Base-by-base conservation (phyloP, 1,140 invertebrate species). In the Drosophila pallidifrons region DNA sequence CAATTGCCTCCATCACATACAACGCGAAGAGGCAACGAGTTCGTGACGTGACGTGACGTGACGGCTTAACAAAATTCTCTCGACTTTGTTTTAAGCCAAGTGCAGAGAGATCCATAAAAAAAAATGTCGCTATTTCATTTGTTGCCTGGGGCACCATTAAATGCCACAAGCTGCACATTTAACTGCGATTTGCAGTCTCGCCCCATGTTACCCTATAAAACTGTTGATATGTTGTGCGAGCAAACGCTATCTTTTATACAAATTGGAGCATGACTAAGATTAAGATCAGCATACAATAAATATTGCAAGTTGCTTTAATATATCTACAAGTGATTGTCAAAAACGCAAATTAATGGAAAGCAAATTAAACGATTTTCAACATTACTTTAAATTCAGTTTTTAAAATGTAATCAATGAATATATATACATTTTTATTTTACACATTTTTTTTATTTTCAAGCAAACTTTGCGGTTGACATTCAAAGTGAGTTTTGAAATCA, bases 51-150 rank as follows among this genome's bases (percentile, higher is more conserved):
- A 66, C 63, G 55, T 60, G 70, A 66, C 63, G 45, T 41, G 38
- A 41, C 38, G 11, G 57, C 41, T 30, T 43, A 10, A 43, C 65
- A 51, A 47, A 59, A 68, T 35, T 63, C 28, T 54, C 49, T 54
- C 54, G 63, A 61, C 71, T 75, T 75, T 75, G 66, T 70, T 75
- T 70, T 70, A 75, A 25, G 51, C 72, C 52, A 47, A 57, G 16
- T 51, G 67, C 58, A 15, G 43, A 49, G 30, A 25, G 45, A 25
- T n/a, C n/a, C 72, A 75, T 75, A 64, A 70, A 70, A 70, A 25
- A 25, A 25, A 6, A 30, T 45, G 43, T 49, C 55, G 64, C 20
- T 7, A 49, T 46, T 55, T 59, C 46, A 25, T 25, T 51, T 38
- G 20, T 25, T 52, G 45, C 16, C 46, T 67, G 46, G 35, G 28